These are phyloP conservation scores for Lobophora halterata DNA, from an alignment of 2,888 invertebrate species.

Conservation along the genomic window DNA sequence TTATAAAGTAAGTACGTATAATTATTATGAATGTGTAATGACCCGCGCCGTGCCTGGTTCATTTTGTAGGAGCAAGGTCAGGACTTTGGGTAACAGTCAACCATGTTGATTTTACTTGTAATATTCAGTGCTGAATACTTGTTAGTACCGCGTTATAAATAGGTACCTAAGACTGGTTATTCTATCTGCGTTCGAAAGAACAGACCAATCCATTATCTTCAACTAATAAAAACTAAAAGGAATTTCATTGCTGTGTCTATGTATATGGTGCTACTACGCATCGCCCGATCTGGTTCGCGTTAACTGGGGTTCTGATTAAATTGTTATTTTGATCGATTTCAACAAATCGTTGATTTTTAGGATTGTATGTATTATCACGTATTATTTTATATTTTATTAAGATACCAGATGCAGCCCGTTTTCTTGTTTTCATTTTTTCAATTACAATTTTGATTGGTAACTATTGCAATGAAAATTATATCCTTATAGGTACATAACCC, in stretches of 20 bases:
- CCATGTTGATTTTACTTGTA: constrained; percentile 63
- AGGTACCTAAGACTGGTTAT: constrained; percentile 62
- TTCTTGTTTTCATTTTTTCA: no score
- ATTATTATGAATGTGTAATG: constrained; percentile 21
- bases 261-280: constrained; percentile 37
- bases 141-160: constrained; percentile 70
- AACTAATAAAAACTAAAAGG: constrained; percentile 74
- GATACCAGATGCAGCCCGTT: no score
- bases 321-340: neutral
- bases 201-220: constrained; percentile 73
- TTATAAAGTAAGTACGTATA: neutral
- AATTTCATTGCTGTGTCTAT: constrained; percentile 51
- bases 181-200: constrained; percentile 59
- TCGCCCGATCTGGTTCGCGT: constrained; percentile 10
- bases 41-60: constrained; percentile 23
- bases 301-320: constrained; percentile 6
- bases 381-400: no score
- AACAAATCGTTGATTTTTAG: no score
- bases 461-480: no score
- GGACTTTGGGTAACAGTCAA: constrained; percentile 45
- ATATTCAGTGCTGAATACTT: constrained; percentile 65
- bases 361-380: no score
- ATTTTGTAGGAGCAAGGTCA: constrained; percentile 28
- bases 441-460: no score
- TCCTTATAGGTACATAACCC: no score